These are phyloP conservation scores for Mormyrops attenuatus DNA, from an alignment of 2,797 vertebrate genomes.

Conservation along the genomic window DNA sequence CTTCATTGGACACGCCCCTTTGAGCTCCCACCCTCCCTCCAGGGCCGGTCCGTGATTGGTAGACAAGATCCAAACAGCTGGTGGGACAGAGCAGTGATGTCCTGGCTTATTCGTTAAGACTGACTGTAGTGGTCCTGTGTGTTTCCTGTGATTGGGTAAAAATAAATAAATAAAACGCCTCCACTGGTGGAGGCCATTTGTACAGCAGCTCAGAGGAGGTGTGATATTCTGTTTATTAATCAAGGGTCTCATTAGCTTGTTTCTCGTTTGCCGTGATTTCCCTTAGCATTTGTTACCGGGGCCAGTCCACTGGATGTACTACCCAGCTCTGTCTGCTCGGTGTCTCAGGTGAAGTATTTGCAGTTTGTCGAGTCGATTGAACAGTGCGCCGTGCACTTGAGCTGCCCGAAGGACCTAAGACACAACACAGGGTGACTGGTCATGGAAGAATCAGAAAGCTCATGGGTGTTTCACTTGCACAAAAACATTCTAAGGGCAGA, in stretches of 20 bases:
- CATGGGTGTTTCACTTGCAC: not conserved
- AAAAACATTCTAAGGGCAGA: not conserved
- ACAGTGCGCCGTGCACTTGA: slow-evolving; percentile 78
- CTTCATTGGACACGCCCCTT: not conserved
- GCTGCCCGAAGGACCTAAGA: slow-evolving; percentile 77
- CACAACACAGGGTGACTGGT: not conserved
- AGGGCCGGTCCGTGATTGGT: not conserved
- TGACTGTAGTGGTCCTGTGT: slow-evolving; percentile 20
- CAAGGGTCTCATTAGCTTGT: not conserved
- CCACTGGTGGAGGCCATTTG: not conserved
- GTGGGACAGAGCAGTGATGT: not conserved
- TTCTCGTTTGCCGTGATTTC: not conserved
- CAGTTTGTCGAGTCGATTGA: slow-evolving; percentile 91
- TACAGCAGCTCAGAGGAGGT: not conserved
- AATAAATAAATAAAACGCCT: not conserved
- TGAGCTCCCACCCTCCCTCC: not conserved
- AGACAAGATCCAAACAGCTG: slow-evolving; percentile 2
- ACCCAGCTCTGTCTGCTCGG: not conserved
- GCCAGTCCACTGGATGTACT: not conserved
- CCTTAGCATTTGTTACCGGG: not conserved
- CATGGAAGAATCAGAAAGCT: not conserved
- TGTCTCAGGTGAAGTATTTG: slow-evolving; percentile 84
- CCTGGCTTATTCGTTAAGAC: slow-evolving; percentile 19
- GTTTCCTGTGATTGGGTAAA: not conserved
- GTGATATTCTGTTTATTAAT: not conserved